phyloP scores from a whole-genome alignment of 2,113 vertebrate genomes.

The Eclectus roratus region DNA sequence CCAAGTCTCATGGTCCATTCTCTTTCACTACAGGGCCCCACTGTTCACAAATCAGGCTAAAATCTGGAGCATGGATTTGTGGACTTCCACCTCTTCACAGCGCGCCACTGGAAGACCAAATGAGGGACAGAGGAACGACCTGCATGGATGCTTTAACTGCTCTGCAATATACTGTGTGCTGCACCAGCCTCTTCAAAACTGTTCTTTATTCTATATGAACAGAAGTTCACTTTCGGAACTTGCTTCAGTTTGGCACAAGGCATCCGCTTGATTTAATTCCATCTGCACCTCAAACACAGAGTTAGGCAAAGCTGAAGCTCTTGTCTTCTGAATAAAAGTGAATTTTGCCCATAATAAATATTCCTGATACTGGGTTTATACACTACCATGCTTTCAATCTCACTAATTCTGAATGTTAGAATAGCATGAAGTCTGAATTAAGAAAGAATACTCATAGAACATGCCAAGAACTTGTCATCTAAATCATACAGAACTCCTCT shows the following conservation, averaged over 20 bases:
- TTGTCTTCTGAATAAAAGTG: neutral
- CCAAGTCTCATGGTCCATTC: neutral
- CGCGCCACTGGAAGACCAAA: neutral
- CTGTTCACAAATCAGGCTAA: neutral
- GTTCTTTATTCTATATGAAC: neutral
- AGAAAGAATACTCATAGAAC: neutral
- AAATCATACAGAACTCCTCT: neutral
- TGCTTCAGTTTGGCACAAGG: neutral
- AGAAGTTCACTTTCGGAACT: neutral
- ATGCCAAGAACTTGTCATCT: neutral
- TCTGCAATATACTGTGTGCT: neutral
- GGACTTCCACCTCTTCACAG: neutral
- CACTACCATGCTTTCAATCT: neutral
- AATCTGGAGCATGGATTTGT: neutral
- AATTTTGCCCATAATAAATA: neutral
- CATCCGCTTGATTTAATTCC: neutral
- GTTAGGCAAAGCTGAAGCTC: neutral
- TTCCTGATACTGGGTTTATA: neutral
- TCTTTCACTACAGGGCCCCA: neutral
- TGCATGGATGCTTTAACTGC: neutral
- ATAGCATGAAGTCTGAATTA: neutral
- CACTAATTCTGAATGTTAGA: neutral
- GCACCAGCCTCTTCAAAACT: neutral
- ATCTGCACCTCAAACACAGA: neutral
- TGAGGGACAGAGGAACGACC: neutral